These are phyloP conservation scores for Lepidotrigona ventralis DNA, from an alignment of 1,140 invertebrate genomes.

Conservation along the genomic window DNA sequence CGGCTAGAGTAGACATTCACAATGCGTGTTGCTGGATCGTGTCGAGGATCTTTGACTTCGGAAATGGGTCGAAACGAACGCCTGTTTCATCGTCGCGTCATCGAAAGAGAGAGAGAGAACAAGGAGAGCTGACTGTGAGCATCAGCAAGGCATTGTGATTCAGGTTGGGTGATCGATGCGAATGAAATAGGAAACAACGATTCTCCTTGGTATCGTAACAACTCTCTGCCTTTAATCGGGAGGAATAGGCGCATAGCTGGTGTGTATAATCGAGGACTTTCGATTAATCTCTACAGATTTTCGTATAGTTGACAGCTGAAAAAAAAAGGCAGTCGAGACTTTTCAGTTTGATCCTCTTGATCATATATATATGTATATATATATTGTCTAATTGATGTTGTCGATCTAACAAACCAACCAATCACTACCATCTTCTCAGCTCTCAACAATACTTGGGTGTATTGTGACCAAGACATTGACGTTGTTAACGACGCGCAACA, in stretches of 20 bases:
- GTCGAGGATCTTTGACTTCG: background rate
- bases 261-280: background rate
- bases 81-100: background rate
- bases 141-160: too few species aligned
- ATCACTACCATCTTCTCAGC: too few species aligned
- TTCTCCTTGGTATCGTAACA: background rate
- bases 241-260: background rate
- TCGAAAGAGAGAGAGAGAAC: background rate
- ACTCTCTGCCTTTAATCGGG: conserved; percentile 18
- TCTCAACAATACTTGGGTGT: background rate
- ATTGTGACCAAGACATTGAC: background rate
- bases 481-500: background rate
- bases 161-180: background rate
- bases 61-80: conserved; percentile 8
- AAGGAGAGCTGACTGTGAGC: background rate
- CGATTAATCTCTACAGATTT: background rate
- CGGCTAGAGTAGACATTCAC: conserved; percentile 30
- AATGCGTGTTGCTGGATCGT: background rate
- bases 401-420: too few species aligned
- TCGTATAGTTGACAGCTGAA: too few species aligned
- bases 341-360: too few species aligned
- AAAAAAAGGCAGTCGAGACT: too few species aligned
- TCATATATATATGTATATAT: too few species aligned
- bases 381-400: too few species aligned
- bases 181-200: background rate